Conservation (phyloP, 1,140 invertebrate genomes). For the Ceratina calcarata region DNA sequence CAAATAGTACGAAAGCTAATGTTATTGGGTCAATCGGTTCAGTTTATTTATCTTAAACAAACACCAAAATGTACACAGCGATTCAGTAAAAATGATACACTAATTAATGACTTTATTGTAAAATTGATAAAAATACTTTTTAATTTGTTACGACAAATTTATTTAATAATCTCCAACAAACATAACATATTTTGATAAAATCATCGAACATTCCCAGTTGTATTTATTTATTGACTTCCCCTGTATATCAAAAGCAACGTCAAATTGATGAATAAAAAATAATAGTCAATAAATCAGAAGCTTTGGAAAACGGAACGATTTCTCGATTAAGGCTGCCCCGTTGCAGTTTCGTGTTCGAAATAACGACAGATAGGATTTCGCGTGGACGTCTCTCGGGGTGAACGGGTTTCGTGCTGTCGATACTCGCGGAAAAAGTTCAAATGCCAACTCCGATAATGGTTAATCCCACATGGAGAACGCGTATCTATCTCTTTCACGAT, state of each 20-base stretch:
- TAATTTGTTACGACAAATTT: too few relatives aligned
- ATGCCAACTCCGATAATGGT: conserved; percentile 20
- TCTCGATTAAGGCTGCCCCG: neutral
- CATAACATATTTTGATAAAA: too few relatives aligned
- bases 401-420: conserved; percentile 9
- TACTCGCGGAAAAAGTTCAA: conserved; percentile 25
- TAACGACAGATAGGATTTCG: conserved; percentile 3
- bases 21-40: conserved; percentile 23
- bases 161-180: too few relatives aligned
- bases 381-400: neutral
- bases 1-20: conserved; percentile 28
- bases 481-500: neutral
- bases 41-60: neutral
- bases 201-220: too few relatives aligned
- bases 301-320: neutral
- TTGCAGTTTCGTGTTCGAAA: neutral
- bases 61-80: too few relatives aligned
- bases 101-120: neutral
- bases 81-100: too few relatives aligned
- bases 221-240: too few relatives aligned
- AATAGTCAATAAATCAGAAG: neutral
- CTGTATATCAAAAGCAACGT: neutral
- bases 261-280: too few relatives aligned
- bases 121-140: too few relatives aligned
- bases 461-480: neutral